These are phyloP conservation scores for Trypoxylus dichotomus DNA, from an alignment of 1,140 invertebrate species.

Conservation along the genomic window DNA sequence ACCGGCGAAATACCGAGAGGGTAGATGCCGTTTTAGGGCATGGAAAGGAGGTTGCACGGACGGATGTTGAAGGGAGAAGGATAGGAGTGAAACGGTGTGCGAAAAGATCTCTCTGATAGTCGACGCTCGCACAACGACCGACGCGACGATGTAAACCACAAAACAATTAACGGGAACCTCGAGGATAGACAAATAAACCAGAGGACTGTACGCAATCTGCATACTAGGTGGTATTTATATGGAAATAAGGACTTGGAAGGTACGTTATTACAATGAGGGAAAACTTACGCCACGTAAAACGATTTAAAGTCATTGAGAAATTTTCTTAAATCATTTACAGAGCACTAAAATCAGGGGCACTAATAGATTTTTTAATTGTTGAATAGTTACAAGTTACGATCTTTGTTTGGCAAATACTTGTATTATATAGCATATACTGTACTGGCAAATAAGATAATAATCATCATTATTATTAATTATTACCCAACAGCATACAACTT, in stretches of 20 bases:
- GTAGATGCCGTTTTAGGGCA: background rate
- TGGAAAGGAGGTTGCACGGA: background rate
- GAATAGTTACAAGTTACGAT: no score
- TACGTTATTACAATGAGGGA: background rate
- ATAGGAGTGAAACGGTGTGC: background rate
- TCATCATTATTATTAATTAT: no score
- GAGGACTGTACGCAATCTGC: background rate
- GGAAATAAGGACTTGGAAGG: background rate
- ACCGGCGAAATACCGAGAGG: background rate
- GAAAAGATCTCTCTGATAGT: background rate
- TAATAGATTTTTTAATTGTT: no score
- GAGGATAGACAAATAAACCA: conserved; percentile 2
- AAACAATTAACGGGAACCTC: conserved; percentile 4
- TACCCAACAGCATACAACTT: no score
- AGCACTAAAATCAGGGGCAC: no score
- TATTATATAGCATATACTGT: no score
- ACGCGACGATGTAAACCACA: conserved; percentile 10
- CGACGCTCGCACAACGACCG: no score
- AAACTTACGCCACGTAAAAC: no score
- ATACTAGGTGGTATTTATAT: background rate
- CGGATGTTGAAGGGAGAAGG: background rate
- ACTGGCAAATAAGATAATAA: no score
- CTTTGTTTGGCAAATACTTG: no score
- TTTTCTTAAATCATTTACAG: no score
- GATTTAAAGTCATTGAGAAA: no score